Conservation (phyloP, 2,113 vertebrate genomes). For the Notothenia coriiceps region DNA sequence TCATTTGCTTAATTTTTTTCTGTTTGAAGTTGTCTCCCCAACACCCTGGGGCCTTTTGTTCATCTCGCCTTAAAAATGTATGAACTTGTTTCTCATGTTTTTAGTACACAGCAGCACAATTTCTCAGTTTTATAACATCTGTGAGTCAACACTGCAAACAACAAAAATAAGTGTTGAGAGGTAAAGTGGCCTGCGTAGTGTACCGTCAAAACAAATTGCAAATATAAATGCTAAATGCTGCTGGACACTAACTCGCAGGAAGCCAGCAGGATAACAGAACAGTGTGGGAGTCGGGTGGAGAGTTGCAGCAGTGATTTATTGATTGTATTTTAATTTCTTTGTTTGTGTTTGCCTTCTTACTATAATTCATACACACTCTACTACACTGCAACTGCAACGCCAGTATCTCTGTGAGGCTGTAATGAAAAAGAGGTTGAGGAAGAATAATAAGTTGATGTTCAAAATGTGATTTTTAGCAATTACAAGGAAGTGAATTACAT, state of each 20-base stretch:
- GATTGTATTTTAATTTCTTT: slow-evolving; percentile 24
- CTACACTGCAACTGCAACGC: not conserved
- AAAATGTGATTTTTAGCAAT: not conserved
- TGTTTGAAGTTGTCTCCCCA: slow-evolving; percentile 30
- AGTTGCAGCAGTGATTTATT: slow-evolving; percentile 49
- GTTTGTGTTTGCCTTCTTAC: slow-evolving; percentile 5
- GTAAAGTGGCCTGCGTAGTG: not conserved
- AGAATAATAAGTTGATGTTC: not conserved
- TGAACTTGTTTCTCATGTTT: slow-evolving; percentile 20
- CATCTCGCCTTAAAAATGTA: slow-evolving; percentile 32
- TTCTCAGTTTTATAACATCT: slow-evolving; percentile 11
- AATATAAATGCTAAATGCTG: slow-evolving; percentile 31
- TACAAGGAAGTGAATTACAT: too few relatives aligned
- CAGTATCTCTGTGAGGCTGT: not conserved
- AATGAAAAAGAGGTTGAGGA: not conserved
- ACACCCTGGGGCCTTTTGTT: slow-evolving; percentile 19
- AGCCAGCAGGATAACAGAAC: slow-evolving; percentile 16
- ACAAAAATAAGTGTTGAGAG: not conserved
- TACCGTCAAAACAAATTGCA: slow-evolving; percentile 24
- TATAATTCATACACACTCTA: slow-evolving; percentile 29
- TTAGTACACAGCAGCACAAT: not conserved
- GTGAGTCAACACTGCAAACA: slow-evolving; percentile 15
- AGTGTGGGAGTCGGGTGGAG: slow-evolving; percentile 39
- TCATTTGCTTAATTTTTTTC: slow-evolving; percentile 39
- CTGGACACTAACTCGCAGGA: slow-evolving; percentile 34